These are phyloP conservation scores for Kryptopterus vitreolus DNA, from an alignment of 2,797 vertebrate genomes.

Conservation along the genomic window DNA sequence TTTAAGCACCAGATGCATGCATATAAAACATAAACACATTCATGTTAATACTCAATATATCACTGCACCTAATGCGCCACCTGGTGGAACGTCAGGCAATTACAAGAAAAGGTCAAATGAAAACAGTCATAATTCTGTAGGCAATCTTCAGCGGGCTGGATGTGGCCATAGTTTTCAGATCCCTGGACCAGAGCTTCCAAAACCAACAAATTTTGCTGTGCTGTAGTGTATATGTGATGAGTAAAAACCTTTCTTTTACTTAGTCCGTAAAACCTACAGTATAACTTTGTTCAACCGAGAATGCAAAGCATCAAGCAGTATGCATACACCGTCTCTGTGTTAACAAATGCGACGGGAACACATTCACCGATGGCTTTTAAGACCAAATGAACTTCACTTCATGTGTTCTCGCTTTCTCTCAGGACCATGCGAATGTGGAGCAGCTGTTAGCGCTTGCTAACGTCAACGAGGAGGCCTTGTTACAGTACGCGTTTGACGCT, in stretches of 20 bases:
- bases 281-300: neutral
- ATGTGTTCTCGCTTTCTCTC: neutral
- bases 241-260: neutral
- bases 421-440: constrained; percentile 80
- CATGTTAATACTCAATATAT: too few relatives aligned
- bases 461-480: constrained; percentile 78
- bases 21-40: too few relatives aligned
- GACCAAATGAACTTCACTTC: constrained; percentile 1
- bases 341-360: neutral
- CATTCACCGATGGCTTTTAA: neutral
- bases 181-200: too few relatives aligned
- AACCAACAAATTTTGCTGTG: too few relatives aligned
- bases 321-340: neutral
- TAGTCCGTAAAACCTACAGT: neutral
- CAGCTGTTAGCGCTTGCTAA: constrained; percentile 81
- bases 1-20: too few relatives aligned
- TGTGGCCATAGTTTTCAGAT: too few relatives aligned
- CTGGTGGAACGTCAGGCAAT: too few relatives aligned
- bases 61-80: too few relatives aligned
- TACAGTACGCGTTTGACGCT: constrained; percentile 80
- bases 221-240: too few relatives aligned
- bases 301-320: neutral
- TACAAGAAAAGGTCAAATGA: too few relatives aligned
- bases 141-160: too few relatives aligned
- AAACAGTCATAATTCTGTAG: too few relatives aligned